Conservation (phyloP, 2,888 invertebrate genomes). For the Aleiodes alternator region DNA sequence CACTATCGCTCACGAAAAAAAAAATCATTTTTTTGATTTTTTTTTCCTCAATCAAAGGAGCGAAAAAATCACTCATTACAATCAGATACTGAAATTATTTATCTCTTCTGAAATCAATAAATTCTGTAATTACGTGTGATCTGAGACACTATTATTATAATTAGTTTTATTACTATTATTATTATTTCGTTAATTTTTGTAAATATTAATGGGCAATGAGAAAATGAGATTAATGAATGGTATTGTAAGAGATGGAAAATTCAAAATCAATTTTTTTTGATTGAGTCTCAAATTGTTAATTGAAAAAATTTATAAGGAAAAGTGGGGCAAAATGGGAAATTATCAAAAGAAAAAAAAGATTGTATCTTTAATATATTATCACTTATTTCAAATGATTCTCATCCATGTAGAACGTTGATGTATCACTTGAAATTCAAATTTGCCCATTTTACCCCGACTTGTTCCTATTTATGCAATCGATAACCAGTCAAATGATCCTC, state of each 20-base stretch:
- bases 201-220: conserved; percentile 3
- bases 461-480: too few species aligned
- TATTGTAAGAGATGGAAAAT: not conserved
- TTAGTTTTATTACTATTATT: not conserved
- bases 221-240: not conserved
- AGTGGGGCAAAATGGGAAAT: not conserved
- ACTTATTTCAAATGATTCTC: not conserved
- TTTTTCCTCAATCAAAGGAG: not conserved
- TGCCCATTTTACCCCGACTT: too few species aligned
- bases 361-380: not conserved
- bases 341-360: not conserved
- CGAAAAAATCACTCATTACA: not conserved
- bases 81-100: not conserved
- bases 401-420: too few species aligned
- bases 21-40: conserved; percentile 5
- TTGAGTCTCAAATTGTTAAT: too few species aligned
- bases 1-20: not conserved
- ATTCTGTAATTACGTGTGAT: conserved; percentile 14
- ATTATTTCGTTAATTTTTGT: conserved; percentile 12
- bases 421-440: too few species aligned
- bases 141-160: not conserved
- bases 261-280: not conserved
- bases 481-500: too few species aligned
- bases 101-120: not conserved
- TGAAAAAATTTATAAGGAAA: too few species aligned